phyloP scores from a whole-genome alignment of 2,113 vertebrate species.

The Muntiacus reevesi region DNA sequence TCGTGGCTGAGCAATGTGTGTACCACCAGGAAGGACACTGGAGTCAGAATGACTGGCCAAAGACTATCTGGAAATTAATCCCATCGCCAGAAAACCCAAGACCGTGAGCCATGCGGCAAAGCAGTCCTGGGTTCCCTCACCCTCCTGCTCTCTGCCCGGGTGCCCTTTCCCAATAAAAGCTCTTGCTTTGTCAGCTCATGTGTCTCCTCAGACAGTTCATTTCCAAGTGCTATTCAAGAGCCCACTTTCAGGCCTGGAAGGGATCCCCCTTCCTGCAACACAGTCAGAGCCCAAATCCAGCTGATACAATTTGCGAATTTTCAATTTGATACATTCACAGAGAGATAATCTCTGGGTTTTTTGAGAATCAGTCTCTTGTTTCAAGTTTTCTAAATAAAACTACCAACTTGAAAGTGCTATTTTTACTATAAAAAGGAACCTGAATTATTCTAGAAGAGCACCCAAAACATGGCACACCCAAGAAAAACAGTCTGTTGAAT shows the following conservation, averaged over 20 bases:
- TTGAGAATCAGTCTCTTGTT: not conserved
- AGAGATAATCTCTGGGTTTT: not conserved
- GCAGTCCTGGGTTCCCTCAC: not conserved
- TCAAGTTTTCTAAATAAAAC: not conserved
- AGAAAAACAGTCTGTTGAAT: not conserved
- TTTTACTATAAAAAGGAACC: not conserved
- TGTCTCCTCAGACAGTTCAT: not conserved
- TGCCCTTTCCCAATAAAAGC: not conserved
- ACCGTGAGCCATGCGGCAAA: accelerated
- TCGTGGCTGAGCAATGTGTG: not conserved
- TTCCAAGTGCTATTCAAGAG: not conserved
- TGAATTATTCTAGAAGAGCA: not conserved
- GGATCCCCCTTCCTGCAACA: not conserved
- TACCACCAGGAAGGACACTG: not conserved
- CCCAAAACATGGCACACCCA: not conserved
- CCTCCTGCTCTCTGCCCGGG: not conserved
- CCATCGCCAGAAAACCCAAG: not conserved
- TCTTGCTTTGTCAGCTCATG: not conserved
- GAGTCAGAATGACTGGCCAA: not conserved
- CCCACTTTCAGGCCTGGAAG: not conserved
- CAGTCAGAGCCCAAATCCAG: not conserved
- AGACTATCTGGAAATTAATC: not conserved
- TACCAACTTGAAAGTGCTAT: not conserved
- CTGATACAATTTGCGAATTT: not conserved
- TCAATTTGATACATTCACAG: not conserved